Evolutionary conservation across 2,888 invertebrate species (phyloP), one percentile per base, ranked within the genome.

Genomic region (Leistus spinibarbis): DNA sequence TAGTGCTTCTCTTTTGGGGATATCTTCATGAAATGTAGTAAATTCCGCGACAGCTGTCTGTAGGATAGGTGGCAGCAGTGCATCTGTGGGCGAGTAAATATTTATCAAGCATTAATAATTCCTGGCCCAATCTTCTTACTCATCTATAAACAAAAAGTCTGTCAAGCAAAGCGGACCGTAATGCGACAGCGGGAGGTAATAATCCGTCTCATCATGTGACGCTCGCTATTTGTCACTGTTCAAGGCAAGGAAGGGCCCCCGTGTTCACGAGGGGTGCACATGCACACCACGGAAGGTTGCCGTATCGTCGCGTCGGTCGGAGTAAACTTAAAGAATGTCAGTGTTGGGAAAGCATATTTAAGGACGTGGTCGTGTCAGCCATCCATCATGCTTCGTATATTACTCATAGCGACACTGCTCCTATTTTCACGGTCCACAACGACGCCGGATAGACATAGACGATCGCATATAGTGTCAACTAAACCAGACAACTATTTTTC

Each of bases 51-150:
- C 60, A 19, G 13, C 1, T 60, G 65, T 65, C 56, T 72, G 65
- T 65, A 66, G 65, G 57, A 66, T 19, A 13, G 57, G 60, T 4
- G 3, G n/a, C 40, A 54, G 57, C 0, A 40, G 40, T 40, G 23
- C 22, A 56, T 16, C 69, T 69, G 27, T 22, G 17, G 13, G 5
- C n/a, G 17, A 66, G 73, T 67, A 73, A 73, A 73, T 73, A 73
- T 73, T 73, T 73, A 73, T 66, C 73, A 67, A 60, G 20, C 60
- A 73, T 73, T 67, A 73, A 73, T 73, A 73, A 73, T 73, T 73
- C 67, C 67, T 5, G 7, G 40, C 60, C 57, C 73, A 73, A 73
- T 73, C 73, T 67, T 62, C 22, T 57, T 22, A 71, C 71, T 54
- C 71, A 71, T 64, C 63, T 64, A 63, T 63, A 71, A 71, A 71